A percentile compares a stretch with the other conserved stretches of the same genome.
These are phyloP conservation scores for Neoarius graeffei DNA, from an alignment of 2,113 vertebrate genomes.

Conservation along the genomic window DNA sequence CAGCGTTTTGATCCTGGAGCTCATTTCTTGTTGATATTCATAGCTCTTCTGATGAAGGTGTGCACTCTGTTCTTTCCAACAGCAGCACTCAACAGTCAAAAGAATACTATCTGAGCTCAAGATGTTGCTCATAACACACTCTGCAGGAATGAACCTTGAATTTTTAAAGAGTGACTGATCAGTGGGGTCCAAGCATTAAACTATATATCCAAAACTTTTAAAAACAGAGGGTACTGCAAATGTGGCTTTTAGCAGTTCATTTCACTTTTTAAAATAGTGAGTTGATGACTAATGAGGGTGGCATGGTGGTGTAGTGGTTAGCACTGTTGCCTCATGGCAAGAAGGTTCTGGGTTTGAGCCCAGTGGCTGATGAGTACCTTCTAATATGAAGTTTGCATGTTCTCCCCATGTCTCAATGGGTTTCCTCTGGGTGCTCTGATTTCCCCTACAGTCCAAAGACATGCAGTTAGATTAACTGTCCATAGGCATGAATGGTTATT, in stretches of 20 bases:
- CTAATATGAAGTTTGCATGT: too few relatives aligned
- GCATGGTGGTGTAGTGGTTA: too few relatives aligned
- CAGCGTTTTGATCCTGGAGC: slow-evolving; percentile 21
- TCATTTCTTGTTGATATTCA: slow-evolving; percentile 28
- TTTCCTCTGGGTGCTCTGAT: too few relatives aligned
- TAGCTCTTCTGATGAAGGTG: slow-evolving; percentile 25
- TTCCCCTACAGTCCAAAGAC: too few relatives aligned
- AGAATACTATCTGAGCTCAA: background rate
- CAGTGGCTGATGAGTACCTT: too few relatives aligned
- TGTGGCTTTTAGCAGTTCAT: too few relatives aligned
- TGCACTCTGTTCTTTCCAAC: slow-evolving; percentile 10
- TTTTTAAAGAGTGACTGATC: background rate
- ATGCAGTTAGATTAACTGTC: too few relatives aligned
- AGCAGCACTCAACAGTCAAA: slow-evolving; percentile 11
- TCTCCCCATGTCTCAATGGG: too few relatives aligned
- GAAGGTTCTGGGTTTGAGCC: too few relatives aligned
- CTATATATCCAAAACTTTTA: background rate
- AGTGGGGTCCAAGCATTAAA: background rate
- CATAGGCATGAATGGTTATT: too few relatives aligned
- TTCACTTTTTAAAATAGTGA: background rate
- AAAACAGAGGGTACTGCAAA: background rate
- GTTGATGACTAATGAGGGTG: background rate
- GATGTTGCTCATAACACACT: background rate
- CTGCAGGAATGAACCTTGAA: background rate
- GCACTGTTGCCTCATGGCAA: too few relatives aligned